Percentiles rank a stretch among this genome's conserved stretches.
Evolutionary conservation across 2,113 vertebrate species (phyloP).

Genomic region (Rhegmatorhina hoffmannsi): DNA sequence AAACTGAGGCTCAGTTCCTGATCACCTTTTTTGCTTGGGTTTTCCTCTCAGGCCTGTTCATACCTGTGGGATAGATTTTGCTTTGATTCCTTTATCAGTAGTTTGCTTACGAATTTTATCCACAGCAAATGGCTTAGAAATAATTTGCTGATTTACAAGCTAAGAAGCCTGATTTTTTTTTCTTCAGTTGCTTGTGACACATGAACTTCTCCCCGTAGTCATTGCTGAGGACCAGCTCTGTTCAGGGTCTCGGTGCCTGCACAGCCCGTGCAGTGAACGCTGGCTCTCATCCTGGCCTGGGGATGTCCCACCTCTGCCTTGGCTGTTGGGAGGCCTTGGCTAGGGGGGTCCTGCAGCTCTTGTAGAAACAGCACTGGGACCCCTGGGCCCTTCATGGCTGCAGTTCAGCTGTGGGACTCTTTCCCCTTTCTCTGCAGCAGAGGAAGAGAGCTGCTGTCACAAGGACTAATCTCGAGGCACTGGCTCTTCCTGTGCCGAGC

Average conservation of each 20-base stretch:
- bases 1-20: neutral
- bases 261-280: accelerated
- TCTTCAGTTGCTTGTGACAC: neutral
- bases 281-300: neutral
- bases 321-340: neutral
- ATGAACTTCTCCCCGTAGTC: accelerated
- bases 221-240: neutral
- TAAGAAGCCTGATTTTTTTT: neutral
- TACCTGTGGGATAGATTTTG: neutral
- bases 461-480: constrained; percentile 38
- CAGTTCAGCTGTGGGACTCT: neutral
- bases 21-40: neutral
- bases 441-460: constrained; percentile 62
- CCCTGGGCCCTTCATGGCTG: neutral
- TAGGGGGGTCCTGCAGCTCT: neutral
- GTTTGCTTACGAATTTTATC: neutral
- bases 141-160: neutral
- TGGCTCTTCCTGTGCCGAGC: constrained; percentile 52
- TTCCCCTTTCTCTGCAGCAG: constrained; percentile 35
- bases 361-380: neutral
- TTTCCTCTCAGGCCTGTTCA: neutral
- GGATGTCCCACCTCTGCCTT: neutral
- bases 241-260: neutral
- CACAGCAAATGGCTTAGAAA: neutral
- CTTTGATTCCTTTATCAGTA: neutral